Evolutionary conservation across 2,797 vertebrate species (phyloP).

Genomic region (Cossypha polioptera): DNA sequence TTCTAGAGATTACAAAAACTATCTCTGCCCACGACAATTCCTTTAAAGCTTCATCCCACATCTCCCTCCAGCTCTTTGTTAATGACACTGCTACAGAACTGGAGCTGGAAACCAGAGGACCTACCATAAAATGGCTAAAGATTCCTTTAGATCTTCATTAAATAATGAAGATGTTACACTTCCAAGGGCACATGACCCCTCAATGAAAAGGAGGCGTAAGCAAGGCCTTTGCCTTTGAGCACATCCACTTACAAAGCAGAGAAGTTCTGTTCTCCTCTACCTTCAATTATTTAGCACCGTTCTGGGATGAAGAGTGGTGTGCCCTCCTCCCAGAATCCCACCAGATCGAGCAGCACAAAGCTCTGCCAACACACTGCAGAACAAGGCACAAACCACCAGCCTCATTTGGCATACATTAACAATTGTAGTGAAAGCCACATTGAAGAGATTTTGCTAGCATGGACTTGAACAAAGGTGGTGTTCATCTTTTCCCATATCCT

Average conservation of each 20-base stretch:
- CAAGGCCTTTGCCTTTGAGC: background rate
- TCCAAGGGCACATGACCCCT: background rate
- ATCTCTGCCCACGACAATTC: background rate
- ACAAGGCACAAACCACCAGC: background rate
- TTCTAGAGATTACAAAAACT: constrained; percentile 9
- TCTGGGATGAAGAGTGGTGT: background rate
- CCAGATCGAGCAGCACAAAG: background rate
- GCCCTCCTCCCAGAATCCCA: background rate
- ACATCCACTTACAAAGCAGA: background rate
- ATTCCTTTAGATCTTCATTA: background rate
- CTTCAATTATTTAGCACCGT: background rate
- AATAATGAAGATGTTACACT: background rate
- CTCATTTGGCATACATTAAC: background rate
- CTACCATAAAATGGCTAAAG: background rate
- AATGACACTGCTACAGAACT: background rate
- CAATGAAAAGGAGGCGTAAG: background rate
- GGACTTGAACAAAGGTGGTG: background rate
- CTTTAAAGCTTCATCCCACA: background rate
- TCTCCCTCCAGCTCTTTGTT: background rate
- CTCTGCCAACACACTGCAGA: background rate
- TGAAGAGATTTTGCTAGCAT: background rate
- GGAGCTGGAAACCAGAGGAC: background rate
- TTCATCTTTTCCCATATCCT: background rate
- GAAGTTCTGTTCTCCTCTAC: background rate
- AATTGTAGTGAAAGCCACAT: background rate